These are phyloP conservation scores for Rhinolophus sinicus DNA, from an alignment of 2,113 vertebrate species.

Conservation along the genomic window DNA sequence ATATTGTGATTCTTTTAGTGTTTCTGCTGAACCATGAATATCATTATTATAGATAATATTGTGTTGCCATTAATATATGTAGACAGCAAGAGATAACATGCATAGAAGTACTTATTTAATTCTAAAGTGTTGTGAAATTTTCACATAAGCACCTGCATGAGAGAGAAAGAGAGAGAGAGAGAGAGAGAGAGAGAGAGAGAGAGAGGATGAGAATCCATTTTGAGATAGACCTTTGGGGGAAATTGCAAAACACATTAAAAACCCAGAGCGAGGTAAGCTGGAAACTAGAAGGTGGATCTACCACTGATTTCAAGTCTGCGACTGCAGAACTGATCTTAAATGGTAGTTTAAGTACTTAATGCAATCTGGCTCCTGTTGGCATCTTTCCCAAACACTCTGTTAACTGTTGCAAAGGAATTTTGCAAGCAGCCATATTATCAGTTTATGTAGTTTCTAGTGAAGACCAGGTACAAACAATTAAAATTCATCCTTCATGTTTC, in stretches of 20 bases:
- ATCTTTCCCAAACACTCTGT: conserved; percentile 49
- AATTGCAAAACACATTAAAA: conserved; percentile 24
- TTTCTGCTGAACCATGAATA: not conserved
- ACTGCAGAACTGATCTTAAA: conserved; percentile 60
- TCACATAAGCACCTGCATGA: not conserved
- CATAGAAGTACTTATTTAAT: not conserved
- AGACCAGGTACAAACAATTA: conserved; percentile 1
- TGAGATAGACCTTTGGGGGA: conserved; percentile 34
- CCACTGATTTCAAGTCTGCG: conserved; percentile 31
- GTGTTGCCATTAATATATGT: not conserved
- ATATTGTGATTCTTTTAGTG: not conserved
- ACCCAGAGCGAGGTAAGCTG: not conserved
- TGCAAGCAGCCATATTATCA: conserved; percentile 70
- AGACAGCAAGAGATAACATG: not conserved
- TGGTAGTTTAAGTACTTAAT: conserved; percentile 63
- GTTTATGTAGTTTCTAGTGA: conserved; percentile 51
- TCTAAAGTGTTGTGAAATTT: not conserved
- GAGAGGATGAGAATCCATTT: not conserved
- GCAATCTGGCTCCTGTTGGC: conserved; percentile 57
- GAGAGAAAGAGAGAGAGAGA: not conserved
- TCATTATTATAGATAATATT: not conserved
- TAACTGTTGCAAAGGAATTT: conserved; percentile 68
- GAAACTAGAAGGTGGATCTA: conserved; percentile 33
- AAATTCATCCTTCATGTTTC: not conserved
- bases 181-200: not conserved